These are phyloP conservation scores for Athalia circularis DNA, from an alignment of 2,888 invertebrate genomes.

Conservation along the genomic window DNA sequence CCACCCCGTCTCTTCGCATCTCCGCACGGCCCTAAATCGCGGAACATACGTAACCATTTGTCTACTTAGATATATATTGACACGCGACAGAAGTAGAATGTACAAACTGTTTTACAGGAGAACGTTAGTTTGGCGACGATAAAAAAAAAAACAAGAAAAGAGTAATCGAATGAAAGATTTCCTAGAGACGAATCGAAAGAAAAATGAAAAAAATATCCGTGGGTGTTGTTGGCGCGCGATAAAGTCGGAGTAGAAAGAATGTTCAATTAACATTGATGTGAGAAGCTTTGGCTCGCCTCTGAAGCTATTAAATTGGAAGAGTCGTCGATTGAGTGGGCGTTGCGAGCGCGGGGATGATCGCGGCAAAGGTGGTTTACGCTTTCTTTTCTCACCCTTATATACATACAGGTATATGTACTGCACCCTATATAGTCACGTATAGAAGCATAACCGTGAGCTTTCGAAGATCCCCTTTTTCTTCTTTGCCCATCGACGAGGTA, in stretches of 20 bases:
- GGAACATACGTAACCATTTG: neutral
- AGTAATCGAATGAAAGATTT: no score
- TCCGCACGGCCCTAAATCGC: slow-evolving; percentile 31
- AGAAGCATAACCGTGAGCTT: no score
- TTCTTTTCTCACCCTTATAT: slow-evolving; percentile 2
- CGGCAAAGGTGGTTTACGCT: neutral
- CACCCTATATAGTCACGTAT: neutral
- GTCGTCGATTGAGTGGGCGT: neutral
- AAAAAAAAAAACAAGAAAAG: no score
- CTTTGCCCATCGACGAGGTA: neutral
- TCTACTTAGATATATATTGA: neutral
- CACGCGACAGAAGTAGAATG: neutral
- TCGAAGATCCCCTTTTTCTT: no score
- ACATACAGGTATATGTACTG: neutral
- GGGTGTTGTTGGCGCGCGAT: neutral
- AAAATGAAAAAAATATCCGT: neutral
- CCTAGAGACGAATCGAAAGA: neutral
- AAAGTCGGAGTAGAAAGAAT: neutral
- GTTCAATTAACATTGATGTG: slow-evolving; percentile 17
- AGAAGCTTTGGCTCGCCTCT: neutral
- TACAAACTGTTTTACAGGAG: neutral
- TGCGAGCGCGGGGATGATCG: no score
- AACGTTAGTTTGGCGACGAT: neutral
- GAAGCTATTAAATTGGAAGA: slow-evolving; percentile 16
- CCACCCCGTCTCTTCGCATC: slow-evolving; percentile 47